Percentiles rank a stretch among this genome's conserved stretches.
These are phyloP conservation scores for Malaclemys terrapin DNA, from an alignment of 2,113 vertebrate genomes.

Conservation along the genomic window DNA sequence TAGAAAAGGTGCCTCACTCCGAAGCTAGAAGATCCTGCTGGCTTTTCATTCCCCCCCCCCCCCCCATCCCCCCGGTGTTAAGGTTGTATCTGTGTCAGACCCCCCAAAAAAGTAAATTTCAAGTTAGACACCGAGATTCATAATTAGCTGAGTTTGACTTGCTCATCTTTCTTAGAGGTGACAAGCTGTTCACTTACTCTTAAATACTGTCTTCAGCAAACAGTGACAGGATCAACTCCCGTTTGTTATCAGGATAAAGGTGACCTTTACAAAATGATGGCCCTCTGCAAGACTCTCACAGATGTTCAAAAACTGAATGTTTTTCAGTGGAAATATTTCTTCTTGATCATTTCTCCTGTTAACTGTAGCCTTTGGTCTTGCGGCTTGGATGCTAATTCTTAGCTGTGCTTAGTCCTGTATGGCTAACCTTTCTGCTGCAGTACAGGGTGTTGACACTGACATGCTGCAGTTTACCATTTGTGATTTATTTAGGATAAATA, in stretches of 20 bases:
- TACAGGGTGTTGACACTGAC: conserved; percentile 82
- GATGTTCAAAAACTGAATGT: conserved; percentile 70
- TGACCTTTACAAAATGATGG: conserved; percentile 85
- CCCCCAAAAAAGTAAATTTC: conserved; percentile 63
- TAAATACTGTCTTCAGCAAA: conserved; percentile 73
- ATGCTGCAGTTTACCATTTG: conserved; percentile 82
- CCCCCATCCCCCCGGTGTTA: conserved; percentile 28
- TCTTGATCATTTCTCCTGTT: conserved; percentile 74
- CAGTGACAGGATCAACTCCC: conserved; percentile 80
- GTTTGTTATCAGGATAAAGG: conserved; percentile 78
- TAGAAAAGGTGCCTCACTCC: conserved; percentile 7
- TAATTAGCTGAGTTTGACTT: conserved; percentile 77
- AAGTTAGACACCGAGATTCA: conserved; percentile 62
- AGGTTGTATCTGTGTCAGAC: conserved; percentile 48
- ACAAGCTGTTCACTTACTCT: conserved; percentile 69
- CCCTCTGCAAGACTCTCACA: conserved; percentile 78
- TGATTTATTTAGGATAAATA: conserved; percentile 87
- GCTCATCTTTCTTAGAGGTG: conserved; percentile 75
- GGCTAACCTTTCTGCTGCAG: conserved; percentile 83
- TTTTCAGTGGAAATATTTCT: conserved; percentile 78
- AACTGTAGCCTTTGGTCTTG: conserved; percentile 69
- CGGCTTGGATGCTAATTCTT: conserved; percentile 78
- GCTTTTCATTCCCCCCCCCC: conserved; percentile 37
- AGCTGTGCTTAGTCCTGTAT: conserved; percentile 69
- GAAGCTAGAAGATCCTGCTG: background rate